Evolutionary conservation across 2,888 invertebrate species (phyloP).

Genomic region (Acanthosepion lycidas): DNA sequence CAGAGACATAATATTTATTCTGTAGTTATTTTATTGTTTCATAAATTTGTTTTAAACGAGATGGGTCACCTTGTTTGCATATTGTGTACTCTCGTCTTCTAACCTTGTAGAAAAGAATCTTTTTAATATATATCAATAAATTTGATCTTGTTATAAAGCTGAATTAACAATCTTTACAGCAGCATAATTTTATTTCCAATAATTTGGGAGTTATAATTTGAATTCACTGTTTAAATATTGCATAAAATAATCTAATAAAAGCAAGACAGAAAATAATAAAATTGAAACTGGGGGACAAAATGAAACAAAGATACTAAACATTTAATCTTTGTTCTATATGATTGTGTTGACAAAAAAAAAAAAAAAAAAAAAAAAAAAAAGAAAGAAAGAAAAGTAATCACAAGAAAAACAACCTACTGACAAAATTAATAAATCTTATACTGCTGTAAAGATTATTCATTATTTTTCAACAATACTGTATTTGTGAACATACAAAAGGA

Average conservation of each 20-base stretch:
- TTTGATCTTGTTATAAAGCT: background rate
- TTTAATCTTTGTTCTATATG: no score
- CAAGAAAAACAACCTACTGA: background rate
- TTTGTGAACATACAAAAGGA: background rate
- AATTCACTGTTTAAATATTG: background rate
- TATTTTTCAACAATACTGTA: background rate
- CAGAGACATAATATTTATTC: background rate
- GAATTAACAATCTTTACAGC: background rate
- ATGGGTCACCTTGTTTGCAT: constrained; percentile 20
- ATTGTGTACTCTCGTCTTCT: background rate
- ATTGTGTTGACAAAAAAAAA: no score
- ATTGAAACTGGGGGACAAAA: background rate
- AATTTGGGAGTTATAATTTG: background rate
- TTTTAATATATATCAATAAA: background rate
- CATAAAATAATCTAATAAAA: background rate
- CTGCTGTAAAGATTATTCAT: constrained; percentile 16
- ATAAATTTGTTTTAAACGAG: background rate
- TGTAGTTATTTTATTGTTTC: background rate
- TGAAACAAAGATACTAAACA: background rate
- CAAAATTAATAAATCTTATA: background rate
- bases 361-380: no score
- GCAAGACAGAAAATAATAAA: background rate
- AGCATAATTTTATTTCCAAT: background rate
- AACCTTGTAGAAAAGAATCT: background rate
- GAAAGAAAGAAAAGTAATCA: no score